These are phyloP conservation scores for Miopithecus talapoin DNA, from an alignment of 2,797 vertebrate species.

Conservation along the genomic window DNA sequence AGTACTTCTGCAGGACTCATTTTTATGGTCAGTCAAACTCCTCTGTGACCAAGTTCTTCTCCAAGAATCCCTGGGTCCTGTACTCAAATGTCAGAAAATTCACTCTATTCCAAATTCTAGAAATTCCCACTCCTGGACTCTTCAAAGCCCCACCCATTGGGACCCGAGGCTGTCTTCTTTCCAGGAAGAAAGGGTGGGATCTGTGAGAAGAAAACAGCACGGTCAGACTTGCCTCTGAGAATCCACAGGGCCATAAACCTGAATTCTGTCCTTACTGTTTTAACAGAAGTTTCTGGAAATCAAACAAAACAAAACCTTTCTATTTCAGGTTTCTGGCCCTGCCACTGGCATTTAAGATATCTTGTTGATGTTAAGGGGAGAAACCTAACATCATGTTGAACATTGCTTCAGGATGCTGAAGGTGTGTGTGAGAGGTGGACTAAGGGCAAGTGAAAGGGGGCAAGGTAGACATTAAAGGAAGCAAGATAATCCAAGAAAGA, in stretches of 20 bases:
- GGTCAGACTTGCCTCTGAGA: accelerated
- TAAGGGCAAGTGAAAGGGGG: not conserved
- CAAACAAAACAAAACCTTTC: not conserved
- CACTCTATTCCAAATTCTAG: not conserved
- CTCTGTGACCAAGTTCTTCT: not conserved
- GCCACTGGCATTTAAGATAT: not conserved
- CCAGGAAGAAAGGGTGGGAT: not conserved
- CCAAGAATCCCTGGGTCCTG: not conserved
- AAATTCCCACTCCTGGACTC: not conserved
- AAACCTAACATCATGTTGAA: not conserved
- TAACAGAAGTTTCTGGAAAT: not conserved
- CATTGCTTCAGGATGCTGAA: not conserved
- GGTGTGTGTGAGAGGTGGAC: not conserved
- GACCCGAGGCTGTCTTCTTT: not conserved
- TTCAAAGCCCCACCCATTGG: not conserved
- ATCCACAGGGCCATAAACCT: accelerated
- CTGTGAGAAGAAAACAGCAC: not conserved
- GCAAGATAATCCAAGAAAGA: not conserved
- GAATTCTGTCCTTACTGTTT: not conserved
- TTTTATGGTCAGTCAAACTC: not conserved
- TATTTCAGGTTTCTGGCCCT: not conserved
- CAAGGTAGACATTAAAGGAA: not conserved
- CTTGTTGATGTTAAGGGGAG: not conserved
- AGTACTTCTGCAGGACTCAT: conserved; percentile 75
- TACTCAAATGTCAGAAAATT: not conserved